Conservation (phyloP, 2,888 invertebrate species). For the Rugalucina vietnamica region DNA sequence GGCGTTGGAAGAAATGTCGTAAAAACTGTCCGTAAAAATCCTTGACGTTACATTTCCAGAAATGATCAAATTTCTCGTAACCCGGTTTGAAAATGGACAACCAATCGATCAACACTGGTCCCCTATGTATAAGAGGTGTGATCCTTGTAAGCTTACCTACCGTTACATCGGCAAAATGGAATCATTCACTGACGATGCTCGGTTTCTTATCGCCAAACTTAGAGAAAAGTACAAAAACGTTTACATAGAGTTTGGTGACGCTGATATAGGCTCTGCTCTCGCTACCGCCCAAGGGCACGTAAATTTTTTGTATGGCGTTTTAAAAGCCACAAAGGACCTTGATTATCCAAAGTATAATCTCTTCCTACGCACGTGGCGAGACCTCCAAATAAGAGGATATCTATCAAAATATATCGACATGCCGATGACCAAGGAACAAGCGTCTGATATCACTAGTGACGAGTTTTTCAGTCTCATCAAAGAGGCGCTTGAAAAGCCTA, state of each 20-base stretch:
- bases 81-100: conserved; percentile 25
- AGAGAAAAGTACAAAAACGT: conserved; percentile 47
- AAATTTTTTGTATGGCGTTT: conserved; percentile 46
- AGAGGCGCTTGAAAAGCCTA: conserved; percentile 33
- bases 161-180: conserved; percentile 70
- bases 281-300: conserved; percentile 42
- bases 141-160: conserved; percentile 66
- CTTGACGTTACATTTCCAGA: conserved; percentile 72
- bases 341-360: conserved; percentile 64
- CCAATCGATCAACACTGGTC: conserved; percentile 66
- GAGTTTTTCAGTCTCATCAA: conserved; percentile 47
- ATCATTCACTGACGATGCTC: conserved; percentile 63
- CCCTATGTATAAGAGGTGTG: conserved; percentile 65
- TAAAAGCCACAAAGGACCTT: conserved; percentile 42
- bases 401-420: conserved; percentile 59
- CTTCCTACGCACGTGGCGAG: conserved; percentile 65
- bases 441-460: conserved; percentile 28
- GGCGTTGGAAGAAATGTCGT: conserved; percentile 58
- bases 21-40: conserved; percentile 35
- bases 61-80: conserved; percentile 66
- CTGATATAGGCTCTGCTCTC: conserved; percentile 64
- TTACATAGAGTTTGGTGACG: conserved; percentile 62
- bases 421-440: conserved; percentile 55
- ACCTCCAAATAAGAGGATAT: conserved; percentile 71
- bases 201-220: conserved; percentile 56